Conservation (phyloP, 2,797 vertebrate genomes). For the Gymnodraco acuticeps region DNA sequence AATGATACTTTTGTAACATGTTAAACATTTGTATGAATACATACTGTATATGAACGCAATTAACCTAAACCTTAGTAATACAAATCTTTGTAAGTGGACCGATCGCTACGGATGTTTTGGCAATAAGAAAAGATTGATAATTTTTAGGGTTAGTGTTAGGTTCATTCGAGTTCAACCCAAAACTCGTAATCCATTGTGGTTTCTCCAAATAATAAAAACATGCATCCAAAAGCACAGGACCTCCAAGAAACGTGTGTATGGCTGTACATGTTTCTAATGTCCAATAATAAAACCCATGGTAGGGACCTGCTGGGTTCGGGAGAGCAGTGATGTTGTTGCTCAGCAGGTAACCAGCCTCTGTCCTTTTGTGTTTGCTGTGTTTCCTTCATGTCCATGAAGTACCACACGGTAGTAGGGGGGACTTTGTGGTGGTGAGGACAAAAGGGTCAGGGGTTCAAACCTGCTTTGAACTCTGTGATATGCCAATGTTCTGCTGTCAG, state of each 20-base stretch:
- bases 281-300: neutral
- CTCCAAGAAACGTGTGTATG: neutral
- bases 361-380: conserved; percentile 10
- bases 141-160: too few species aligned
- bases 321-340: too few species aligned
- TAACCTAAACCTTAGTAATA: neutral
- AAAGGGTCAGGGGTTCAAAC: neutral
- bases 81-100: neutral
- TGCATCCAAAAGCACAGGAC: neutral
- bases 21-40: neutral
- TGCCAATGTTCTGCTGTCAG: conserved; percentile 7
- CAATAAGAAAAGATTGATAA: neutral
- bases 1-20: neutral
- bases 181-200: too few species aligned
- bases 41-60: neutral
- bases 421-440: neutral
- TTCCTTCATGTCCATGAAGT: conserved; percentile 34
- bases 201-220: neutral
- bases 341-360: conserved; percentile 14
- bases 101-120: neutral
- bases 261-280: neutral
- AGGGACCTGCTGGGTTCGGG: neutral
- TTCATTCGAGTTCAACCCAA: too few species aligned
- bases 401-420: neutral
- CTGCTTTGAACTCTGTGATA: conserved; percentile 34